These are phyloP conservation scores for Craniophora ligustri DNA, from an alignment of 2,888 invertebrate species.

Conservation along the genomic window DNA sequence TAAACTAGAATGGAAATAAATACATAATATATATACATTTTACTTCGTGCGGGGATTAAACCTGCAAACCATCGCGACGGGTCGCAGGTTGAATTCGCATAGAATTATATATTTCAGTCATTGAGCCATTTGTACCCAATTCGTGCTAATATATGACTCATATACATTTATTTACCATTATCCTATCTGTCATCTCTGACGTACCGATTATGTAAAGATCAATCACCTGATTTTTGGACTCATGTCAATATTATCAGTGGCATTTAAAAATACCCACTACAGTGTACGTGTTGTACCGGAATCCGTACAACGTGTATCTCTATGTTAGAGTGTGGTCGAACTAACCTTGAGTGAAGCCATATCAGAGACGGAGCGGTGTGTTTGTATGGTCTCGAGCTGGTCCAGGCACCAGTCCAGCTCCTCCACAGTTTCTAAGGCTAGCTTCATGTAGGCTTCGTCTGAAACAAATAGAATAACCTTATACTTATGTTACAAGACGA, in stretches of 20 bases:
- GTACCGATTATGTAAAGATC: slow-evolving; percentile 34
- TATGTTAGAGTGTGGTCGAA: slow-evolving; percentile 21
- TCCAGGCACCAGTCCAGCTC: slow-evolving; percentile 99
- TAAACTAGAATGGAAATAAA: too few relatives aligned
- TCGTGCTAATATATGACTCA: too few relatives aligned
- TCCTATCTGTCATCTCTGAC: slow-evolving; percentile 22
- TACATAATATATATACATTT: too few relatives aligned
- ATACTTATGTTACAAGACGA: background rate
- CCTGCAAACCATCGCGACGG: too few relatives aligned
- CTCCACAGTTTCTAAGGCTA: slow-evolving; percentile 98
- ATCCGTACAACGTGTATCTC: slow-evolving; percentile 32
- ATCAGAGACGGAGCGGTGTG: slow-evolving; percentile 99
- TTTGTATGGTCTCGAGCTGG: slow-evolving; percentile 99
- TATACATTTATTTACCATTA: slow-evolving; percentile 10
- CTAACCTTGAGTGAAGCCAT: slow-evolving; percentile 99
- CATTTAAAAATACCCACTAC: slow-evolving; percentile 9
- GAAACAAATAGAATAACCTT: slow-evolving; percentile 72
- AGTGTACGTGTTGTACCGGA: too few relatives aligned
- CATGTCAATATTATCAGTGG: slow-evolving; percentile 23
- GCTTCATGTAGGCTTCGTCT: slow-evolving; percentile 97
- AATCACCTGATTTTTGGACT: slow-evolving; percentile 33
- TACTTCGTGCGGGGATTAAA: too few relatives aligned
- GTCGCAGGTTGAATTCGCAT: too few relatives aligned
- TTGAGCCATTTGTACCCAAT: too few relatives aligned
- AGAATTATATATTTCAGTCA: too few relatives aligned